Base-by-base conservation (phyloP, 1,140 invertebrate species). In the Scaptomyza graminum region DNA sequence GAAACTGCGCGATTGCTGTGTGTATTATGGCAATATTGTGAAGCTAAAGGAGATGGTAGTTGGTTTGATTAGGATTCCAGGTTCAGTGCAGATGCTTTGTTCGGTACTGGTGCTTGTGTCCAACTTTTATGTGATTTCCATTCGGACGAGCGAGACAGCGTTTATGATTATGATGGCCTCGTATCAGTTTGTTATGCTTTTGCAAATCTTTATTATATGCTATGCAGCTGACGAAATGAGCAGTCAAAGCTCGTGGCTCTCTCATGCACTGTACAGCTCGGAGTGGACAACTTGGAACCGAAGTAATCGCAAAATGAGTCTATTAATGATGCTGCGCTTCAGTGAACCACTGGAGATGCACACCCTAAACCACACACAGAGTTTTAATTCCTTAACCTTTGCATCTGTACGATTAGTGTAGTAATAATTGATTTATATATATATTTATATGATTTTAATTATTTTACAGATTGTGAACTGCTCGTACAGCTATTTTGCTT, bases 181-280 rank as follows among this genome's bases (percentile, higher is more conserved):
- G 16, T 91, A 91, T 56, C 85, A 90, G 13, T 44, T 84, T 25
- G 78, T 74, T 1, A 91, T 91, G 90, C 46, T 91, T 2, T 25
- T 62, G 54, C 90, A 91, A 60, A 85, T 91, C n/a, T 91, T 91
- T 39, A 88, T 91, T 3, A 22, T 91, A 3, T 91, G 90, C 71
- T 82, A 90, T 63, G 74, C 79, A 18, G 67, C 90, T 18, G 84
- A 91, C 50, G 82, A 91, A 41, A 70, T 91, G 22, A 87, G 85
- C 3, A 5, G 76, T 2, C 69, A 71, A 47, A 91, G 90, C 52
- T 70, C 61, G 0, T 47, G 67, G 0, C 47, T 91, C 2, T 67
- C 76, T 3, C 73, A 78, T 25, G 59, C 74, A 1, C n/a, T 91
- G 1, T 91, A 91, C 59, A 76, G 50, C 6, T 69, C 90, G 1